These are phyloP conservation scores for Coptodon bakossiorum DNA, from an alignment of 2,113 vertebrate genomes.

Conservation along the genomic window DNA sequence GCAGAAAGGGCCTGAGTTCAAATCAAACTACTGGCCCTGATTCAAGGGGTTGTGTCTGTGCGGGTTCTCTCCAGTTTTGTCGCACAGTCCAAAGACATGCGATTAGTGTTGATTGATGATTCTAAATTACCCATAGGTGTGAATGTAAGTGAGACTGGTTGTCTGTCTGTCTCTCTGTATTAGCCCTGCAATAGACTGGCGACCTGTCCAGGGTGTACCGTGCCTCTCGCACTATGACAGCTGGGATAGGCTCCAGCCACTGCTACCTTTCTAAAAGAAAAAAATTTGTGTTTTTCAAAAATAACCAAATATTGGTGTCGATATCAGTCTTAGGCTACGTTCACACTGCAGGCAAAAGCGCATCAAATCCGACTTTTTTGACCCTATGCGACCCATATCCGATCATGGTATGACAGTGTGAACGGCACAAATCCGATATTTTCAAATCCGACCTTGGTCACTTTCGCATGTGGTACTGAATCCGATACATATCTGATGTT, in stretches of 20 bases:
- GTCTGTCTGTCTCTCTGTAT: background rate
- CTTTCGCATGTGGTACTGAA: background rate
- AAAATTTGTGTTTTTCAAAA: background rate
- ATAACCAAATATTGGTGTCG: accelerated
- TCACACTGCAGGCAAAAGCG: accelerated
- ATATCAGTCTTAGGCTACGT: background rate
- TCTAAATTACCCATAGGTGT: background rate
- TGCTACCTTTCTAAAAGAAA: background rate
- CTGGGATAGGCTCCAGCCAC: background rate
- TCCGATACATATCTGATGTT: background rate
- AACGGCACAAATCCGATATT: background rate
- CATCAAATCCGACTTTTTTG: accelerated
- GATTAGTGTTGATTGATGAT: background rate
- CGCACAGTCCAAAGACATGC: background rate
- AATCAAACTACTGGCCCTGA: background rate
- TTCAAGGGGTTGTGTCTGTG: background rate
- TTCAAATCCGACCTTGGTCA: background rate
- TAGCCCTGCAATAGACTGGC: background rate
- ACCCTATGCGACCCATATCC: background rate
- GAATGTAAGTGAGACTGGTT: background rate
- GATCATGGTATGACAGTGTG: background rate
- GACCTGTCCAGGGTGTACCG: accelerated
- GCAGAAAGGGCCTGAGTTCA: background rate
- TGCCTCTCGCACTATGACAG: background rate
- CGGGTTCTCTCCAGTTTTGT: background rate